Conservation (phyloP, 2,888 invertebrate genomes). For the Synergus umbraculus region DNA sequence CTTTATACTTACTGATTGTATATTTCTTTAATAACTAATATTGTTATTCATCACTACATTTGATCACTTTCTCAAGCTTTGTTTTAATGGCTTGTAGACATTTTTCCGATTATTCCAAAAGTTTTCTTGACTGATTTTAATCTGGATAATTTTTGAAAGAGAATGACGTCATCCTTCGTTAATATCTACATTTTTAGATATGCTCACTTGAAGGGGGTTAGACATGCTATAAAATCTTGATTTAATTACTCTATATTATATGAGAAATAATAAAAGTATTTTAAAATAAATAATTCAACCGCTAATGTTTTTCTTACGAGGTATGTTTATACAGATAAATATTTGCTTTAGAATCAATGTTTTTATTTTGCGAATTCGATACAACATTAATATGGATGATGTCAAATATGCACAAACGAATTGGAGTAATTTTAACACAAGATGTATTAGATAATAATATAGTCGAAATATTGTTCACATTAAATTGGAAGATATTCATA, state of each 20-base stretch:
- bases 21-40: not conserved
- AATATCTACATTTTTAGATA: conserved; percentile 1
- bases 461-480: no score
- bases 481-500: not conserved
- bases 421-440: no score
- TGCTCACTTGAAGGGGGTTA: not conserved
- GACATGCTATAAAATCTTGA: not conserved
- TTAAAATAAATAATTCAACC: not conserved
- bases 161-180: not conserved
- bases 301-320: not conserved
- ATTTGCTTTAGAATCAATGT: not conserved
- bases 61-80: not conserved
- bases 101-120: not conserved
- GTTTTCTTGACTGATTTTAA: not conserved
- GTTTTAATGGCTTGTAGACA: not conserved
- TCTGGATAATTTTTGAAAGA: not conserved
- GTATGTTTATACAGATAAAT: no score
- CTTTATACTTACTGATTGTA: not conserved
- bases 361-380: not conserved
- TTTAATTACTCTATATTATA: not conserved
- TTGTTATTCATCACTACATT: not conserved
- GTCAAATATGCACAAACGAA: not conserved
- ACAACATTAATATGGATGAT: not conserved
- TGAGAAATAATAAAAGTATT: not conserved
- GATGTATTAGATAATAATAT: not conserved